These are phyloP conservation scores for Erebia epiphron DNA, from an alignment of 2,888 invertebrate species.

Conservation along the genomic window DNA sequence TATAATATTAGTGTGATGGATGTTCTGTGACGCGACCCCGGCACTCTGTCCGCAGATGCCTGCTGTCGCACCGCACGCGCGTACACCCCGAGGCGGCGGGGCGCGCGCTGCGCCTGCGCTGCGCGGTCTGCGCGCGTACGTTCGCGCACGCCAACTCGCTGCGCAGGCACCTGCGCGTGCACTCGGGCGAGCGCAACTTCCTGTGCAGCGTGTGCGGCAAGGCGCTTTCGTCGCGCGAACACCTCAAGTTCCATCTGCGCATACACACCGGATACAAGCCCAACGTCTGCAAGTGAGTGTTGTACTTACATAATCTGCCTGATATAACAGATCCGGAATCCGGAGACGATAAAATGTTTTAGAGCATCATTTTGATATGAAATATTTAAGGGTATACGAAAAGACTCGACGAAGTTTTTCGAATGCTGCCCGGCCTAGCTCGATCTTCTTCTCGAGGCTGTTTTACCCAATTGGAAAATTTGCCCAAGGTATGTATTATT, in stretches of 20 bases:
- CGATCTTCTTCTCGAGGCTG: too few relatives aligned
- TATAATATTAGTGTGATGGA: too few relatives aligned
- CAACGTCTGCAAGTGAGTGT: slow-evolving; percentile 77
- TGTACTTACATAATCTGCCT: too few relatives aligned
- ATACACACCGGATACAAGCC: slow-evolving; percentile 85
- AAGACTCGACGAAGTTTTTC: too few relatives aligned
- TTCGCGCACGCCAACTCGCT: slow-evolving; percentile 80
- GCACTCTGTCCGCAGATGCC: slow-evolving; percentile 49
- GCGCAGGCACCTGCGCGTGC: slow-evolving; percentile 74
- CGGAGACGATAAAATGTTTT: too few relatives aligned
- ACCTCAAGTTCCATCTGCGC: slow-evolving; percentile 84
- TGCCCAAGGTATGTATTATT: too few relatives aligned
- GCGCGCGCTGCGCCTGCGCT: slow-evolving; percentile 67
- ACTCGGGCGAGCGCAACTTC: slow-evolving; percentile 78
- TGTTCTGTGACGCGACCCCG: background rate
- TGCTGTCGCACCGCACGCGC: slow-evolving; percentile 66
- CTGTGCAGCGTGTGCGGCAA: slow-evolving; percentile 85
- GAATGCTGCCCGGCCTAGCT: too few relatives aligned
- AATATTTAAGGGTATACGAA: too few relatives aligned
- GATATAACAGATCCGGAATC: too few relatives aligned
- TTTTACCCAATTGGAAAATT: too few relatives aligned
- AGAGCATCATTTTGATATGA: too few relatives aligned
- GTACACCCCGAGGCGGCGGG: slow-evolving; percentile 66
- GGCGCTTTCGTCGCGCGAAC: slow-evolving; percentile 82
- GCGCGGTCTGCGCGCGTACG: slow-evolving; percentile 68